Conservation (phyloP, 2,888 invertebrate species). For the Nymphalis polychloros region DNA sequence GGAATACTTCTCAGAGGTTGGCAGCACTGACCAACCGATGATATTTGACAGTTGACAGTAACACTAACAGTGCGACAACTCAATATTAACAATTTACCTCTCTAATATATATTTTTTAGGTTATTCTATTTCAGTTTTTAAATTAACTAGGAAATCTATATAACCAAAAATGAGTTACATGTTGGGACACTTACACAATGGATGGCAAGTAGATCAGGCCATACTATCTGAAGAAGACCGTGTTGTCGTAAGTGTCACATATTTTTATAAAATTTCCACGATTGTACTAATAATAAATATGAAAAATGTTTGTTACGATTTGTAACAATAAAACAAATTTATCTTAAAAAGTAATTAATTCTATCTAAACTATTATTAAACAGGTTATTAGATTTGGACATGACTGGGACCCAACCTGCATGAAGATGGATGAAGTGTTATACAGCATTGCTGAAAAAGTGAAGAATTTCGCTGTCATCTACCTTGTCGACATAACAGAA, state of each 20-base stretch:
- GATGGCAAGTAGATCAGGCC: conserved; percentile 99
- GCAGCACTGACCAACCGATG: no score
- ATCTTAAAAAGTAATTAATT: no score
- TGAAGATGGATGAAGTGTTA: conserved; percentile 99
- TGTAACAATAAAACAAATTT: no score
- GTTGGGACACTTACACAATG: conserved; percentile 99
- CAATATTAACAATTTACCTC: no score
- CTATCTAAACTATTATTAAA: not conserved
- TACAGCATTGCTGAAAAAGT: conserved; percentile 98
- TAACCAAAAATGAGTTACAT: conserved; percentile 95
- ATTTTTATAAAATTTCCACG: not conserved
- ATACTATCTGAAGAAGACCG: conserved; percentile 99
- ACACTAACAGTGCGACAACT: no score
- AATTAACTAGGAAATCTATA: not conserved
- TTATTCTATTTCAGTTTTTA: not conserved
- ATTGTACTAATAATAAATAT: not conserved
- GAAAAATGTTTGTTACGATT: not conserved
- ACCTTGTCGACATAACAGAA: conserved; percentile 97
- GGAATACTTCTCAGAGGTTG: no score
- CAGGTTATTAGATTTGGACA: conserved; percentile 98
- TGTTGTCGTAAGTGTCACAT: conserved; percentile 89
- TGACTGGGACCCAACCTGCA: conserved; percentile 99
- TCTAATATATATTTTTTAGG: not conserved
- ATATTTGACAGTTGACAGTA: no score
- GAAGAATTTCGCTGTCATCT: conserved; percentile 99